These are phyloP conservation scores for Drosophila hawaiiensis DNA, from an alignment of 2,888 invertebrate species.

Conservation along the genomic window DNA sequence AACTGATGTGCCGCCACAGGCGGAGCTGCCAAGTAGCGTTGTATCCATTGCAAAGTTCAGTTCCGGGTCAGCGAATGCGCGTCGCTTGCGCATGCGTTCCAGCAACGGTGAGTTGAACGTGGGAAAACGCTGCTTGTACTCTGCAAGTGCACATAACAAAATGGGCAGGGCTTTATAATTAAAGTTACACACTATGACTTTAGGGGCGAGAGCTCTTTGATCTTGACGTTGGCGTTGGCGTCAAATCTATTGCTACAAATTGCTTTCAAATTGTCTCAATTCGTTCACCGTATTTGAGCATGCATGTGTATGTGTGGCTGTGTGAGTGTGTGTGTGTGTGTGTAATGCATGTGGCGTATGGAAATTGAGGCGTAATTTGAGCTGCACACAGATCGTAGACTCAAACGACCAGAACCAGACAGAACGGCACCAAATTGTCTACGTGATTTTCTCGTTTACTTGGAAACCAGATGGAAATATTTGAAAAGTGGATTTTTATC, in stretches of 20 bases:
- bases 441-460: conserved; percentile 43
- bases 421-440: conserved; percentile 70
- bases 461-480: conserved; percentile 79
- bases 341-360: conserved; percentile 17
- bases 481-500: conserved; percentile 9
- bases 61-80: conserved; percentile 86
- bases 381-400: conserved; percentile 12
- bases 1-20: conserved; percentile 43
- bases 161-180: conserved; percentile 32
- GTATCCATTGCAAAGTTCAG: conserved; percentile 84
- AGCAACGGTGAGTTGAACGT: conserved; percentile 82
- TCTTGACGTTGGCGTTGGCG: conserved; percentile 34
- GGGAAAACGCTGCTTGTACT: conserved; percentile 83
- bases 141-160: conserved; percentile 60
- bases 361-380: conserved; percentile 48
- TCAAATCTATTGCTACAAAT: conserved; percentile 53
- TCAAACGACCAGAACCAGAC: conserved; percentile 57
- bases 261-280: conserved; percentile 56
- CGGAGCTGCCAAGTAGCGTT: conserved; percentile 61
- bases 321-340: not conserved
- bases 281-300: conserved; percentile 41
- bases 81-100: conserved; percentile 86
- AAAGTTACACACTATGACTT: conserved; percentile 38
- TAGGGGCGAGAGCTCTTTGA: conserved; percentile 45
- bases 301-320: not conserved